Percentiles rank a stretch among this genome's conserved stretches.
Conservation (phyloP, 2,888 invertebrate genomes). For the Eupithecia centaureata region DNA sequence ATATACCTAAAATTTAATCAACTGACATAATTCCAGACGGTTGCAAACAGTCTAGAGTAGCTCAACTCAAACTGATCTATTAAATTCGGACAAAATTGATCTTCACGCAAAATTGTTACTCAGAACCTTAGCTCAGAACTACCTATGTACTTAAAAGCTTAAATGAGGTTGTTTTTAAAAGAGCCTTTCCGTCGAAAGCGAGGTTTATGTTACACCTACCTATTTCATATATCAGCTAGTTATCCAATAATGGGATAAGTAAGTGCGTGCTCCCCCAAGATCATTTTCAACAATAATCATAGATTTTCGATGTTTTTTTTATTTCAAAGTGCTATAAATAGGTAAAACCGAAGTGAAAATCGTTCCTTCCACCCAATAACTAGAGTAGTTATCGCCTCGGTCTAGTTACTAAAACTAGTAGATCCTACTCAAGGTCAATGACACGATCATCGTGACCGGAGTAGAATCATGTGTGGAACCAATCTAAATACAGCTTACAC, state of each 20-base stretch:
- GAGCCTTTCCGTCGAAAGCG: neutral
- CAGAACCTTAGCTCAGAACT: too few relatives aligned
- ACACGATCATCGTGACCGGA: conserved; percentile 56
- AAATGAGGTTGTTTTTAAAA: neutral
- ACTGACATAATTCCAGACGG: too few relatives aligned
- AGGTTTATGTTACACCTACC: neutral
- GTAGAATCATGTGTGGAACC: conserved; percentile 30
- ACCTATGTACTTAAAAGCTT: too few relatives aligned
- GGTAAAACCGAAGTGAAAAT: neutral
- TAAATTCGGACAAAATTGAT: too few relatives aligned
- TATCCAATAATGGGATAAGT: neutral
- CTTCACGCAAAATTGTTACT: too few relatives aligned
- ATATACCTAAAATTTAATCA: too few relatives aligned
- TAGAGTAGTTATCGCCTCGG: too few relatives aligned
- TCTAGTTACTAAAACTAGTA: too few relatives aligned
- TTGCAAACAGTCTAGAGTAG: too few relatives aligned
- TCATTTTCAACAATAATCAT: neutral
- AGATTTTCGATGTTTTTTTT: neutral
- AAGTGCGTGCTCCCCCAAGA: neutral
- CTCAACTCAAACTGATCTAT: too few relatives aligned
- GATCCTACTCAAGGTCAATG: conserved; percentile 70
- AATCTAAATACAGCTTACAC: neutral
- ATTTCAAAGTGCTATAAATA: neutral
- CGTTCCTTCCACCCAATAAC: conserved; percentile 60
- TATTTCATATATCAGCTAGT: neutral